Base-by-base conservation (phyloP, 2,113 vertebrate genomes). In the Eulacestoma nigropectus region DNA sequence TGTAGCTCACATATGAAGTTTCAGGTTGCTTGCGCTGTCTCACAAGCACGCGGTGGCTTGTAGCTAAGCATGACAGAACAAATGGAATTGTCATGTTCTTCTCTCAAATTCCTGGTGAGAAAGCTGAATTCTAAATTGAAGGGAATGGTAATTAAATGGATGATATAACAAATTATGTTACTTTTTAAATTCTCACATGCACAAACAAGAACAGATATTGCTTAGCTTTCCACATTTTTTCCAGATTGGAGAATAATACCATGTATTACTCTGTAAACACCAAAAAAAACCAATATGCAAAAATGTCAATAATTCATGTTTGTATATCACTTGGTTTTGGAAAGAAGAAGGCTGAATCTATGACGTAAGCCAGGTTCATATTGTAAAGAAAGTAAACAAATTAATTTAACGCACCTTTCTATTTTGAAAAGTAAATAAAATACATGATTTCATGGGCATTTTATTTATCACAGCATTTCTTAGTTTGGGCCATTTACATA, bases 1-100 rank as follows among this genome's bases (percentile, higher is more conserved):
- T 55, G 3, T 4, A 22, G 35, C 5, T 73, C 18, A 1, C 5
- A 41, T 15, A 4, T 18, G 8, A n/a, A 50, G 2, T n/a, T 79
- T 82, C 15, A 25, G 30, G 8, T 9, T 39, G 6, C 44, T 90
- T 67, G 21, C 12, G 13, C 16, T 50, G 12, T 67, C 17, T 30
- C 35, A 44, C 25, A 76, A 84, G 4, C 6, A 16, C 16, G 5
- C 15, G 10, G 11, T 68, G 30, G 7, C 32, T 50, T 84, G 27
- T 19, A 85, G 52, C 37, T 81, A 73, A 87, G 13, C 29, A 74
- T 8, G 12, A 59, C 1, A 8, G 19, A 78, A 64, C 7, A 87
- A 75, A 80, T 20, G 3, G 11, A 62, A 29, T 20, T 63, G 13
- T 0, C 18, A 16, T n/a, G 5, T 63, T 81, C 22, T 64, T 79